Base-by-base conservation (phyloP, 2,113 vertebrate genomes). In the Casuarius casuarius region DNA sequence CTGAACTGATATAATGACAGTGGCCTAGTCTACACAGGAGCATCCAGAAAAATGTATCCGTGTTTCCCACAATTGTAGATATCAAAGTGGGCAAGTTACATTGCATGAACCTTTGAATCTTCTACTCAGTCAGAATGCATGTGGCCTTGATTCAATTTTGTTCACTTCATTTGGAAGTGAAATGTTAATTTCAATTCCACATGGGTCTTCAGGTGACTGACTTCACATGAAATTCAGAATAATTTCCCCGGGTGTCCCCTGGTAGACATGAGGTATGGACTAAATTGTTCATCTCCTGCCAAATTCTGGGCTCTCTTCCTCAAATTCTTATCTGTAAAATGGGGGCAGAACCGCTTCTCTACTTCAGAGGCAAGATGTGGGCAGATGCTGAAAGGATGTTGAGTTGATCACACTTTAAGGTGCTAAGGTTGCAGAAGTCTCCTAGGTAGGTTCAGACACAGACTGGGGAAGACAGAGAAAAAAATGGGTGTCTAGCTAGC, bases 1-100 rank as follows among this genome's bases (percentile, higher is more conserved):
- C 46, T 65, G 61, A 49, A 6, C 0, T 12, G 58, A 3, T 1
- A 44, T 52, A 40, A 10, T 48, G 76, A n/a, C 44, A 68, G 74
- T 6, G 54, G 14, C n/a, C 52, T 1, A 2, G 52, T 23, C 51
- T 68, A 35, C 54, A n/a, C 9, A 29, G 72, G 35, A 35, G 31
- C 15, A 78, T 4, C 78, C 75, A 20, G 25, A 66, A 63, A 46
- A 84, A 68, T 7, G 5, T 28, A 63, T 18, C 75, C 48, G 75
- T 52, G 42, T n/a, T 28, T 22, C 59, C n/a, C 26, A 12, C 16
- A 20, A 7, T 14, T 25, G 13, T 12, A 33, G 35, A 7, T 25
- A 12, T 12, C 5, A 25, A 21, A 22, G 48, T 0, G 20, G 21
- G 12, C 3, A 10, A 66, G 22, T 14, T n/a, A 23, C 65, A 2